Evolutionary conservation across 2,888 invertebrate genomes (phyloP), one percentile per base, ranked within the genome.

Genomic region (Thumatha senex): DNA sequence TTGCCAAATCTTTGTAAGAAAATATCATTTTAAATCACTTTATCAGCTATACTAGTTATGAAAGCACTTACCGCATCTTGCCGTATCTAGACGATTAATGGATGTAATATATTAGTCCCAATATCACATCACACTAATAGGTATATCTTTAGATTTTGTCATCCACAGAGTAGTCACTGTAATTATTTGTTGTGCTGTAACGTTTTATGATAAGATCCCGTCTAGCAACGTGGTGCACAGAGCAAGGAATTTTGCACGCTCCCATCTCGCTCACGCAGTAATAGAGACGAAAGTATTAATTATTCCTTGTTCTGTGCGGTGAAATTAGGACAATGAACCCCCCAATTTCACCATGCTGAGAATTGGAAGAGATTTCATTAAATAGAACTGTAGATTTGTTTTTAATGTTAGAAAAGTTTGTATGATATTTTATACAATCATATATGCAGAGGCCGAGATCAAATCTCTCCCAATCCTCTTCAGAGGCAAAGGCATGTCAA

Each of bases 51-150:
- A 55, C 56, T 48, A 54, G 36, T 58, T 45, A 61, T 46, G 48
- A 24, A 40, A 51, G 36, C 42, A 67, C 67, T 70, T 61, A 67
- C 67, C 67, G 54, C 51, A 31, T 53, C 52, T 58, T 46, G 39
- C 60, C 53, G 55, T 46, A 39, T 54, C 48, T 41, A 54, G 57
- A 57, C 63, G 67, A 70, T 63, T 63, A 70, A 57, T 67, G 52
- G 57, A 46, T 46, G 5, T 61, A 54, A 63, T 67, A 58, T 62
- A 60, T 54, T 4, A 24, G 18, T 4, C 18, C 3, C 5, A 57
- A 46, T 42, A 51, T 40, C 42, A 9, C 42, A 49, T 54, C 34
- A 49, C 30, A 54, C 36, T 40, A 53, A 54, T n/a, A 24, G 18
- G 18, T 24, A 24, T 24, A 5, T 54, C 48, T 55, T 30, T 36